Evolutionary conservation across 2,888 invertebrate species (phyloP), one percentile per base, ranked within the genome.

Genomic region (Hipparchia semele): DNA sequence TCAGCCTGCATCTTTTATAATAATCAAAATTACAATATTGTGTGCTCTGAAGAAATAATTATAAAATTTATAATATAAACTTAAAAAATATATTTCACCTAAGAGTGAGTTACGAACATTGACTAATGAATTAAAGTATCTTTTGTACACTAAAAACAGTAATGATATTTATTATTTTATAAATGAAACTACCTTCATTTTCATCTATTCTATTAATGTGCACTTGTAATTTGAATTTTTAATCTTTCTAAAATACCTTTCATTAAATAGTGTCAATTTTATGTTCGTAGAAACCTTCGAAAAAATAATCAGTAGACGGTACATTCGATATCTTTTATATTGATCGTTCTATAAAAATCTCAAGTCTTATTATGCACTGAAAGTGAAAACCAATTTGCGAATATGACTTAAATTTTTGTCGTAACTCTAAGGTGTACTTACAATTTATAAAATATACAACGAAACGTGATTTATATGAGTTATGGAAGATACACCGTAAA

Each of bases 401-500:
- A 7, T 56, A 7, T 56, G 13, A 10, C 13, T 56, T 13, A 56
- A 12, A 56, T 58, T 54, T 23, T 58, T 58, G 23, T 58, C 23
- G 23, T 7, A 10, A 61, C 60, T 61, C 45, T n/a, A 45, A 60
- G 45, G 60, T 61, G 6, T 45, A 58, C n/a, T n/a, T 13, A 56
- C 12, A 7, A n/a, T 7, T 61, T 2, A 61, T 45, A 45, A 61
- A n/a, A 45, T 45, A 61, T 23, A 23, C 1, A 12, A 46, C 4
- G 46, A 62, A 46, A 62, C 45, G 49, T 64, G 64, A 49, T 23
- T 9, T n/a, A 23, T 10, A 64, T 64, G 9, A 49, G 8, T 49
- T 49, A 23, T 49, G 49, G 13, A 64, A 49, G 49, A 13, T 9
- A 64, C 64, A 65, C 65, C 65, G 65, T 65, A 65, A 65, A 65